Percentiles rank a stretch among this genome's conserved stretches.
Conservation (phyloP, 1,140 invertebrate genomes). For the Diprion similis region DNA sequence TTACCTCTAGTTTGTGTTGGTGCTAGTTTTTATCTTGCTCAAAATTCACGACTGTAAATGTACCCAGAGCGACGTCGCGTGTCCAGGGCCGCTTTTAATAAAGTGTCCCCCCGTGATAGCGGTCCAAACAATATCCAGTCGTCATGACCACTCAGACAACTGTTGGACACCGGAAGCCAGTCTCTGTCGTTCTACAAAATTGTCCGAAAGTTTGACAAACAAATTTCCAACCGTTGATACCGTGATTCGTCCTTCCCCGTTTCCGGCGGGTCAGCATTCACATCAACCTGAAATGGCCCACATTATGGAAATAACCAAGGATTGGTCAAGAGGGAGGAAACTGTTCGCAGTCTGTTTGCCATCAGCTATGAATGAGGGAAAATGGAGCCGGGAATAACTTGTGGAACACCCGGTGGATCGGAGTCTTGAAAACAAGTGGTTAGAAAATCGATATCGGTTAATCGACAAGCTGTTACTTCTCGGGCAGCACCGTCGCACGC, state of each 20-base stretch:
- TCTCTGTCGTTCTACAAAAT: background rate
- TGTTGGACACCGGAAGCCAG: too few relatives aligned
- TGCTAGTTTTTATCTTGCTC: background rate
- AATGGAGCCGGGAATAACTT: too few relatives aligned
- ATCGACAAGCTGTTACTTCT: slow-evolving; percentile 1
- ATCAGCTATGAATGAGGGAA: too few relatives aligned
- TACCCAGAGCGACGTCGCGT: background rate
- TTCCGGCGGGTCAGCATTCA: too few relatives aligned
- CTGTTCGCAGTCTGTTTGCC: too few relatives aligned
- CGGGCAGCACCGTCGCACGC: background rate
- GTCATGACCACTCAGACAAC: too few relatives aligned
- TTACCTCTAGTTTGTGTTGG: background rate
- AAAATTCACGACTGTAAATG: background rate
- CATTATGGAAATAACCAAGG: too few relatives aligned
- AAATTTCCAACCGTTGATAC: background rate
- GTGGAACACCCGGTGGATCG: too few relatives aligned
- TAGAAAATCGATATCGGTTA: background rate
- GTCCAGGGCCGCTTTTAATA: slow-evolving; percentile 24
- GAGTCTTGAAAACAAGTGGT: background rate
- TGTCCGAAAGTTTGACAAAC: background rate
- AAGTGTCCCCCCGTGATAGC: slow-evolving; percentile 27
- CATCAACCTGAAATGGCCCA: too few relatives aligned
- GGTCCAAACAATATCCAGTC: slow-evolving; percentile 21
- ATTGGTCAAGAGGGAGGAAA: too few relatives aligned
- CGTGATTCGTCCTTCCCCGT: too few relatives aligned